Conservation (phyloP, 2,113 vertebrate species). For the Channa argus region DNA sequence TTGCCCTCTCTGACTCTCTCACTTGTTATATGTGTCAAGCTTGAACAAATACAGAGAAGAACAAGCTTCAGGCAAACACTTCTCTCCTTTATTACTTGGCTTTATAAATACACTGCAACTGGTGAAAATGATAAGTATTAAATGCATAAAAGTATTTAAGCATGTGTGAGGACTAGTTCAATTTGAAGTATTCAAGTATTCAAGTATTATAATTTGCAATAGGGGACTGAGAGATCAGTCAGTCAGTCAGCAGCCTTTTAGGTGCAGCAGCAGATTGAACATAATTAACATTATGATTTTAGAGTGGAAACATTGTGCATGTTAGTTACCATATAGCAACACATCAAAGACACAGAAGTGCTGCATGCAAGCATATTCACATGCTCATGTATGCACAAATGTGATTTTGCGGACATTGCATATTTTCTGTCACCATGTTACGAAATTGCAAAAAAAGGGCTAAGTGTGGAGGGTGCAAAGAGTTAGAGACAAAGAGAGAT, state of each 20-base stretch:
- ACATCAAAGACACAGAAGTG: background rate
- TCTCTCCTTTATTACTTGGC: conserved; percentile 51
- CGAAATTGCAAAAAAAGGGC: background rate
- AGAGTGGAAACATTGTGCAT: background rate
- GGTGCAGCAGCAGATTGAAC: background rate
- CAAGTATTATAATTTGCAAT: conserved; percentile 20
- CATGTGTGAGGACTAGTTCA: conserved; percentile 60
- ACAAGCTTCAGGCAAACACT: conserved; percentile 61
- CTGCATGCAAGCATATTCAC: background rate
- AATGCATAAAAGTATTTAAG: conserved; percentile 56
- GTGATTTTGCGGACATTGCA: background rate
- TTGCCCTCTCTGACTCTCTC: conserved; percentile 35
- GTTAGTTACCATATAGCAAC: background rate
- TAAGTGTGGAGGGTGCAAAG: background rate
- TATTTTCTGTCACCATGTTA: conserved; percentile 5
- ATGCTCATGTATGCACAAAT: background rate
- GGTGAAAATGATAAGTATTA: conserved; percentile 59
- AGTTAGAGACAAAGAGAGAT: background rate
- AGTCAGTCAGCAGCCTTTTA: conserved; percentile 36
- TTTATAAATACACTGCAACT: conserved; percentile 51
- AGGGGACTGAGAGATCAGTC: conserved; percentile 41
- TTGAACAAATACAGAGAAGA: conserved; percentile 69
- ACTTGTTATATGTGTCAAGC: conserved; percentile 68
- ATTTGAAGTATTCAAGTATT: too few relatives aligned
- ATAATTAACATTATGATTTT: conserved; percentile 23